Evolutionary conservation across 2,113 vertebrate genomes (phyloP).

Genomic region (Hippocampus barbouri): DNA sequence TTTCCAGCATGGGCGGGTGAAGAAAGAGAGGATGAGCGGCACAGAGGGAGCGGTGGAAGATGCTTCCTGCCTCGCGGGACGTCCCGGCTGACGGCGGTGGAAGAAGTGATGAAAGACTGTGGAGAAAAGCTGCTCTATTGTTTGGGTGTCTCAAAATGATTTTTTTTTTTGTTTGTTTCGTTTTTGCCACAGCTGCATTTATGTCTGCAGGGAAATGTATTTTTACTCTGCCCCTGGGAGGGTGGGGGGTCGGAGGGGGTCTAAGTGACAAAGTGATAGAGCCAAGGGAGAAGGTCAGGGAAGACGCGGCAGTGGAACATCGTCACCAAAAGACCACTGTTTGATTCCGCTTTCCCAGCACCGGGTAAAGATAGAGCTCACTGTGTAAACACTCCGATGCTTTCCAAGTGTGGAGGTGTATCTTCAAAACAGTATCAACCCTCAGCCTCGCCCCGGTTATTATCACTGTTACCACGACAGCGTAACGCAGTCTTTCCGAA

Average conservation of each 20-base stretch:
- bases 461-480: conserved; percentile 5
- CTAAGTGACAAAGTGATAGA: not conserved
- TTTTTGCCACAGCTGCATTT: not conserved
- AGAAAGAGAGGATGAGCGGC: conserved; percentile 50
- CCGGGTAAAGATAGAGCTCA: not conserved
- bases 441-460: conserved; percentile 1
- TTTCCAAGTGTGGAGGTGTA: conserved; percentile 10
- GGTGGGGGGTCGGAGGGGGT: not conserved
- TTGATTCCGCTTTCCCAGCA: conserved; percentile 8
- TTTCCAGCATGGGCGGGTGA: conserved; percentile 67
- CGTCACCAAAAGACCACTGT: not conserved
- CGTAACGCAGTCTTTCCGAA: not conserved
- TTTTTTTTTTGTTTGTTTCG: not conserved
- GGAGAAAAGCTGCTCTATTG: conserved; percentile 45
- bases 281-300: conserved; percentile 1
- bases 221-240: not conserved
- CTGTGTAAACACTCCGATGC: not conserved
- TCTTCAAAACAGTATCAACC: conserved; percentile 1
- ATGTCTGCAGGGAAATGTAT: not conserved
- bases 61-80: conserved; percentile 63
- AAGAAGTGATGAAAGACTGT: conserved; percentile 56
- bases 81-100: conserved; percentile 31
- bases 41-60: conserved; percentile 43
- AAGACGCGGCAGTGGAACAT: not conserved
- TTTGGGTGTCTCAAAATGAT: conserved; percentile 24